These are phyloP conservation scores for Spisula solida DNA, from an alignment of 2,888 invertebrate genomes.

Conservation along the genomic window DNA sequence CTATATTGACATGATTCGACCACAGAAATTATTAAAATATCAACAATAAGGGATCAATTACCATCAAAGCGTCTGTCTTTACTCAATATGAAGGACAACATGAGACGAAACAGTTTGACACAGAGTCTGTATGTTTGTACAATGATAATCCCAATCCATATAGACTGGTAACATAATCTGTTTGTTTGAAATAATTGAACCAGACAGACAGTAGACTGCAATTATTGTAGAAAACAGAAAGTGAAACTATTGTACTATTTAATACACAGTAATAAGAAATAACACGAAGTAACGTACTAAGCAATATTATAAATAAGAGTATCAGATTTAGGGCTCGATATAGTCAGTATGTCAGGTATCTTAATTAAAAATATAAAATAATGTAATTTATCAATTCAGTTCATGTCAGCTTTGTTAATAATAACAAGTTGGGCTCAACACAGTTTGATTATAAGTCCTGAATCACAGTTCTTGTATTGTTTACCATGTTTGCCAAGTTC, in stretches of 20 bases:
- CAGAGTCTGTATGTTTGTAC: background rate
- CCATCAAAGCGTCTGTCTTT: background rate
- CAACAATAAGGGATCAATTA: background rate
- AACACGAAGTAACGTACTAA: background rate
- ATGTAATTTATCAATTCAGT: background rate
- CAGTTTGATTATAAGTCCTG: too few relatives aligned
- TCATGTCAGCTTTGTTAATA: background rate
- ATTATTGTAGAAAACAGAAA: background rate
- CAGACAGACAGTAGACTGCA: background rate
- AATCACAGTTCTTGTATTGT: too few relatives aligned
- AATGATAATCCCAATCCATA: background rate
- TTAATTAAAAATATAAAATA: too few relatives aligned
- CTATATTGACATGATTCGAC: background rate
- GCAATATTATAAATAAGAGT: background rate
- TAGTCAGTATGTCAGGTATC: too few relatives aligned
- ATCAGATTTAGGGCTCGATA: background rate
- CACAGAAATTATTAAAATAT: background rate
- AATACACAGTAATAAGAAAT: background rate
- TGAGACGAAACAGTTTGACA: background rate
- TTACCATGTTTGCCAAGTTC: too few relatives aligned
- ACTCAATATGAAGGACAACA: background rate
- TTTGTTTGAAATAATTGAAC: background rate
- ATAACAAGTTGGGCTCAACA: too few relatives aligned
- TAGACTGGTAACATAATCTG: background rate
- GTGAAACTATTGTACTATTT: background rate